phyloP scores from a whole-genome alignment of 1,140 invertebrate species.

The Argopecten irradians region DNA sequence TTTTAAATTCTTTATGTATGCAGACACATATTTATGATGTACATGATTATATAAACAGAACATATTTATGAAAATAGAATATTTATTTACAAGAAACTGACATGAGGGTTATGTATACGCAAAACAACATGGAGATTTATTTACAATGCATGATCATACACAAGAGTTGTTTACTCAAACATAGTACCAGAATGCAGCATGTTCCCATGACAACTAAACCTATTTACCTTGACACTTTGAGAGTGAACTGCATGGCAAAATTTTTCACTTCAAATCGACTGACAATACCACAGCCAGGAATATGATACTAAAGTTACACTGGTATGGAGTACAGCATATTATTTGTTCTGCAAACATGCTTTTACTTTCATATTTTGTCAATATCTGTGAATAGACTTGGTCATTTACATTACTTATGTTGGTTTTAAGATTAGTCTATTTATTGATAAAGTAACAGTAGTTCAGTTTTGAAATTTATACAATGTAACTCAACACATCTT shows the following conservation, averaged over 20 bases:
- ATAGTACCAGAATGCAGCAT: slow-evolving; percentile 8
- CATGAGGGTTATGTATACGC: neutral
- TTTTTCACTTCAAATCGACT: neutral
- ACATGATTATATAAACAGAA: too few relatives aligned
- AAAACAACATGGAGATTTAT: neutral
- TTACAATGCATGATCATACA: neutral
- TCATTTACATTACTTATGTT: too few relatives aligned
- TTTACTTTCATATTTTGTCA: too few relatives aligned
- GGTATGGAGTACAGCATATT: neutral
- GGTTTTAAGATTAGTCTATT: too few relatives aligned
- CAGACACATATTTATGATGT: too few relatives aligned
- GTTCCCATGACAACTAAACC: slow-evolving; percentile 5
- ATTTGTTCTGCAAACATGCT: neutral
- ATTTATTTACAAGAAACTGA: too few relatives aligned
- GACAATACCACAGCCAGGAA: neutral
- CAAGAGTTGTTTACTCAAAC: neutral
- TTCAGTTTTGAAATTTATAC: too few relatives aligned
- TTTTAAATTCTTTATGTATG: too few relatives aligned
- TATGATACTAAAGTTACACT: neutral
- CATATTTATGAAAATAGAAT: too few relatives aligned
- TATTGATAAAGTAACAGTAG: too few relatives aligned
- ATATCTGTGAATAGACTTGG: too few relatives aligned
- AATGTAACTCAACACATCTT: too few relatives aligned
- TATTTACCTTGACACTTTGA: neutral
- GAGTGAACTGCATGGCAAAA: neutral